Conservation (phyloP, 2,113 vertebrate species). For the Gopherus flavomarginatus region DNA sequence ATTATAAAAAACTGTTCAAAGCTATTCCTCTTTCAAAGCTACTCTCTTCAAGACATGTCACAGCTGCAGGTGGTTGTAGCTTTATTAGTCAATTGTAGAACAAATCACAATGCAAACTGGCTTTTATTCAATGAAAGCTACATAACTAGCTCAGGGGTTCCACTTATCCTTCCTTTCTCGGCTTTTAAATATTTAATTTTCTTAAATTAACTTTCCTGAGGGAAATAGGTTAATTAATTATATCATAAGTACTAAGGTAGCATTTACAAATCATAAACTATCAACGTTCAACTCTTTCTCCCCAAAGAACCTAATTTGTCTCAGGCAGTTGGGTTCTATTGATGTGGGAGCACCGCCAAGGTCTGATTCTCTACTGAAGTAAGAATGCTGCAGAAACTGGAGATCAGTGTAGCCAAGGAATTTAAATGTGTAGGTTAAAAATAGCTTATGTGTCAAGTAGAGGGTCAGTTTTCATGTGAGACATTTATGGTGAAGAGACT, state of each 20-base stretch:
- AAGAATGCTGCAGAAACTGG: constrained; percentile 45
- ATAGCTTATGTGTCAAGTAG: constrained; percentile 46
- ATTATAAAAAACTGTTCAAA: not conserved
- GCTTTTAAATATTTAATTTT: not conserved
- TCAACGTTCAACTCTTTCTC: constrained; percentile 21
- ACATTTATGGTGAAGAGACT: constrained; percentile 38
- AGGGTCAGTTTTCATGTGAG: constrained; percentile 50
- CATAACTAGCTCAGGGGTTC: not conserved
- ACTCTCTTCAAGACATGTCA: not conserved
- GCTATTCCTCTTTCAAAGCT: not conserved
- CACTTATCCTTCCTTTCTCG: not conserved
- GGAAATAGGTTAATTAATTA: not conserved
- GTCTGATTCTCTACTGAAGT: not conserved
- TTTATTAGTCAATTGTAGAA: not conserved
- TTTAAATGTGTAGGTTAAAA: constrained; percentile 64
- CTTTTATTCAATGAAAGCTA: not conserved
- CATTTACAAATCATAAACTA: constrained; percentile 27
- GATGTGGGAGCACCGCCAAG: not conserved
- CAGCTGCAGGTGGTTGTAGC: not conserved
- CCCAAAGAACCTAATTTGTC: not conserved
- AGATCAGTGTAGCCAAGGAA: constrained; percentile 46
- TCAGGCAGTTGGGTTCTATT: constrained; percentile 13
- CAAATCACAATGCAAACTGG: not conserved
- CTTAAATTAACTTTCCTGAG: not conserved
- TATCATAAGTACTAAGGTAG: constrained; percentile 32